Base-by-base conservation (phyloP, 1,140 invertebrate species). In the Drosophila miranda region DNA sequence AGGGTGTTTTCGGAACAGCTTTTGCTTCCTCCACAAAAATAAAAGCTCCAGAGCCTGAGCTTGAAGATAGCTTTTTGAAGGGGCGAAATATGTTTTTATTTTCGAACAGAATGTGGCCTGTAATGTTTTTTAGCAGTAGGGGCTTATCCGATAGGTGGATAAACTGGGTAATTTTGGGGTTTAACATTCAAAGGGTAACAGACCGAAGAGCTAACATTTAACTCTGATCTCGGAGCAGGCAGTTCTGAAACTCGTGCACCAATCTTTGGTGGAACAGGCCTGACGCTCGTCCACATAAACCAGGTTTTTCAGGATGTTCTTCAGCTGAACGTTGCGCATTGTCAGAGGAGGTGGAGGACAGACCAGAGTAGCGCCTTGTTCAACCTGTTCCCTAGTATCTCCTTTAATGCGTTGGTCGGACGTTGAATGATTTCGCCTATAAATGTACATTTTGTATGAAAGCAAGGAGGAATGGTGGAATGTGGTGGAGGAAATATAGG, bases 191-290 rank as follows among this genome's bases (percentile, higher is more conserved):
- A 1, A 38, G 5, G 13, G 34, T 5, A 13, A 38, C 1, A 5
- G 11, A 38, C 1, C 13, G 11, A 13, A 38, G 11, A 13, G 34
- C 2, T 38, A 5, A 13, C 11, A 2, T 3, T 13, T 38, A 1
- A 99, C 93, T 87, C 94, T 94, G 6, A 98, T 94, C 6, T 95
- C 89, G 19, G 95, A 95, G 90, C 97, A 96, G 91, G 9, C 30
- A 34, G 3, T 99, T 99, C 71, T 96, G 96, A 93, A 99, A 99
- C 81, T 99, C 95, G 74, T 95, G 96, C 1, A 99, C 75, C 81
- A 98, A 92, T 16, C 97, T 94, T 92, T 99, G 97, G 84, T 99
- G 99, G 90, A 99, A 99, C 11, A 99, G 1, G 95, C 93, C 55
- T 94, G 94, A 43, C 93, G 92, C 69, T 94, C 92, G 89, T 96